phyloP scores from a whole-genome alignment of 2,888 invertebrate species.

The Pyrrhosoma nymphula region DNA sequence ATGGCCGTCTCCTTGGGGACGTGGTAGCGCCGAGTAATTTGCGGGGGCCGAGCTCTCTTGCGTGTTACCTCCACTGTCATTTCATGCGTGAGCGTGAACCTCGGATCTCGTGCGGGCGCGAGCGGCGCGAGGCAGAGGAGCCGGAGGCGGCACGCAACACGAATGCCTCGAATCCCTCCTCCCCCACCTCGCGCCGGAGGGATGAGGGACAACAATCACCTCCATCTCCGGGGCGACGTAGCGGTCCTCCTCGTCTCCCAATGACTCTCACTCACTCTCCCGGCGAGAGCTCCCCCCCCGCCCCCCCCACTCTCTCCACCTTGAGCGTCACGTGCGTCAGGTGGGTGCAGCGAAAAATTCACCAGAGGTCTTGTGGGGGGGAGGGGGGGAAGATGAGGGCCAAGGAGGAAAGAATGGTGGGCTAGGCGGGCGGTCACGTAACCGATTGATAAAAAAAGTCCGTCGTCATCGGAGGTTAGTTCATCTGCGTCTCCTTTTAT shows the following conservation, averaged over 20 bases:
- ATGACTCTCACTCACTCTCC: background rate
- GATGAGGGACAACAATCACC: too few relatives aligned
- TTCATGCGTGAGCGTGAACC: background rate
- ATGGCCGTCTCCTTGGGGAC: background rate
- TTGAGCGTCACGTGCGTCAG: background rate
- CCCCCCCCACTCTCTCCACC: background rate
- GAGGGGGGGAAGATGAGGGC: background rate
- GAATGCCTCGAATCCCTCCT: too few relatives aligned
- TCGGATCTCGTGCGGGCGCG: background rate
- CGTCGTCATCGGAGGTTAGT: background rate
- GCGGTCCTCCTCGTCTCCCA: background rate
- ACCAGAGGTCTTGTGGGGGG: background rate
- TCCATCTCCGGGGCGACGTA: background rate
- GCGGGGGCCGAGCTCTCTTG: too few relatives aligned
- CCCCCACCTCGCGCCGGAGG: too few relatives aligned
- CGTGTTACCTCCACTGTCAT: background rate
- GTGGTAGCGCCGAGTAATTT: too few relatives aligned
- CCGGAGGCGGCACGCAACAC: too few relatives aligned
- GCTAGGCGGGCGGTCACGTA: background rate
- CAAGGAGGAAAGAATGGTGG: background rate
- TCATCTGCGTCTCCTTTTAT: background rate
- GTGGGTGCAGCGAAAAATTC: slow-evolving; percentile 9
- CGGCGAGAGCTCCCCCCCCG: background rate
- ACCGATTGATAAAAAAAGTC: background rate
- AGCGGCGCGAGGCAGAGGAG: background rate